Evolutionary conservation across 1,140 invertebrate species (phyloP).

Genomic region (Mylabris phalerata): DNA sequence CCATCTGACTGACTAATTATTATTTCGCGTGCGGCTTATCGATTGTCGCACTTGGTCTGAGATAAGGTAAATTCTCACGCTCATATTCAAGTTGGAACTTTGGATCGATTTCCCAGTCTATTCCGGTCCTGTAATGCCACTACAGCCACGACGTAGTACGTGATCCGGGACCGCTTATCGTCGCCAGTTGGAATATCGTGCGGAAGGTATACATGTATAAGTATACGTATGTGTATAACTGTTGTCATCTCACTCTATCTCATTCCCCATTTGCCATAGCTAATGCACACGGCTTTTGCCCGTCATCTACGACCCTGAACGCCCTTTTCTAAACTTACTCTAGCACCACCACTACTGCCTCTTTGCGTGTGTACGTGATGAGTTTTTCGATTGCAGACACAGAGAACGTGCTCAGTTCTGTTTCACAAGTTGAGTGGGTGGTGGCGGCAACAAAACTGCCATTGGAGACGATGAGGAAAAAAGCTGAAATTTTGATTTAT

Average conservation of each 20-base stretch:
- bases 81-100: too few species aligned
- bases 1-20: too few species aligned
- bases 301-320: neutral
- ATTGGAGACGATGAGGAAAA: neutral
- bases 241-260: slow-evolving; percentile 7
- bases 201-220: too few species aligned
- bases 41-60: too few species aligned
- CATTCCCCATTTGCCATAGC: neutral
- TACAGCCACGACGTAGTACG: slow-evolving; percentile 5
- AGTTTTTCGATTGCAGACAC: slow-evolving; percentile 4
- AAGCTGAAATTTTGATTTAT: neutral
- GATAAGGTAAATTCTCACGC: too few species aligned
- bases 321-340: too few species aligned
- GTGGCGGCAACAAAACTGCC: too few species aligned
- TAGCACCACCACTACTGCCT: too few species aligned
- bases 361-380: slow-evolving; percentile 3
- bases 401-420: neutral
- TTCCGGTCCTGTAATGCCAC: too few species aligned
- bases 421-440: neutral
- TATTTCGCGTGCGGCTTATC: too few species aligned
- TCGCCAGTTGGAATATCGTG: slow-evolving; percentile 13
- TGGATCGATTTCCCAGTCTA: too few species aligned
- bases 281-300: neutral
- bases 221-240: slow-evolving; percentile 7
- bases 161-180: slow-evolving; percentile 25